Base-by-base conservation (phyloP, 2,113 vertebrate species). In the Vicugna pacos region DNA sequence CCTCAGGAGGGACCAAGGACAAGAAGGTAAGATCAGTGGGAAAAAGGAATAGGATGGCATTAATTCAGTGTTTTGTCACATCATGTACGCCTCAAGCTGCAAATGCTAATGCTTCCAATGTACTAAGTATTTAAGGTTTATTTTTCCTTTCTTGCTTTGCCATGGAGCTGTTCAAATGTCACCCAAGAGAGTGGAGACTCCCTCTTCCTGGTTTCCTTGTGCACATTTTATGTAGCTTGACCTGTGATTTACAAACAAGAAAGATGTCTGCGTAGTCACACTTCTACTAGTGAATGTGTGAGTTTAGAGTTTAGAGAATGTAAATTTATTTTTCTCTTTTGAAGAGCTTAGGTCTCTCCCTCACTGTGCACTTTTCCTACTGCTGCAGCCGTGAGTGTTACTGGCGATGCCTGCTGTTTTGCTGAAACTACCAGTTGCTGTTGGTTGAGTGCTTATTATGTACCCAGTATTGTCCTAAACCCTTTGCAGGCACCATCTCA, bases 231-330 rank as follows among this genome's bases (percentile, higher is more conserved):
- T 83, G 94, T 64, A 92, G 75, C 73, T 75, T 84, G 42, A 52
- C 52, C 30, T 30, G 14, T 83, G 58, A 87, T 95, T 83, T 92
- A 81, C 62, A 75, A 28, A 84, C 60, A 95, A 80, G 69, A 96
- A 93, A 87, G 46, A 48, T 82, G 22, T 92, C 79, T 52, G 82
- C 8, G 5, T 54, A 52, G 92, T 90, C 95, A 35, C 4, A 13
- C 67, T 60, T 65, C 73, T 91, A 79, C 77, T 83, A 87, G 70
- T 48, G 42, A 38, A 86, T 46, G 38, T 65, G n/a, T 58, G 60
- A 75, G 58, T 26, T 65, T 80, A n/a, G 72, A 50, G 52, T 92
- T 92, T 64, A 93, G 42, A 80, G 28, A 86, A 69, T 64, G 42
- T 50, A 91, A 58, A 1, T 50, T 58, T 70, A 38, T 69, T 32